Evolutionary conservation across 2,888 invertebrate species (phyloP), one percentile per base, ranked within the genome.

Genomic region (Andrena praecox): DNA sequence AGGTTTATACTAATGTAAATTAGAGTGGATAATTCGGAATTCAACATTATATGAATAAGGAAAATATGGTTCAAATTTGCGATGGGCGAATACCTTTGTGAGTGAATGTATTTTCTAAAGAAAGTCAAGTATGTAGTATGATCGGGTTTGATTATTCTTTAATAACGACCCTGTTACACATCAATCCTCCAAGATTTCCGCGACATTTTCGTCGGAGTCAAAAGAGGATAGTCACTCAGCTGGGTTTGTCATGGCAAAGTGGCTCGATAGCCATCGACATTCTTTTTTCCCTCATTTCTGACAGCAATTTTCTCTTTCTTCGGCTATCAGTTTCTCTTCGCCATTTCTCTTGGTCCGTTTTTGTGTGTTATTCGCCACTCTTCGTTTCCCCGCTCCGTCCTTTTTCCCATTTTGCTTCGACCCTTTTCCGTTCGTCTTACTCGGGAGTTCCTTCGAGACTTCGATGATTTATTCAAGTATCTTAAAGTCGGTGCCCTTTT

Each of bases 141-240:
- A 31, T 31, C 48, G 35, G 8, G n/a, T 66, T 63, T 27, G 56
- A 68, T 77, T 74, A 60, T 54, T 77, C n/a, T 59, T 83, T 64
- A 81, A 66, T 59, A 81, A 62, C 77, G 66, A 83, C 78, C 74
- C 50, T 31, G 68, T 24, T 66, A 63, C 35, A 48, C 80, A 89
- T 86, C 80, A 86, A 86, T 87, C 82, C 68, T 27, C 20, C 76
- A 68, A 71, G 63, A 82, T 59, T 29, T 70, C 67, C 67, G 68
- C 77, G 88, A 86, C 85, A 80, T 80, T 87, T 89, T 88, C 88
- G 85, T 89, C 86, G 80, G 76, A 33, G 74, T 70, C 68, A 71
- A 42, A 52, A 54, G 73, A 35, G 71, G 71, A 56, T 63, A 50
- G 77, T 79, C 79, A 69, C 73, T 56, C 76, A 60, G 52, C 54